A percentile compares a stretch with the other conserved stretches of the same genome.
phyloP scores from a whole-genome alignment of 2,888 invertebrate genomes.

The Leptogaster cylindrica region DNA sequence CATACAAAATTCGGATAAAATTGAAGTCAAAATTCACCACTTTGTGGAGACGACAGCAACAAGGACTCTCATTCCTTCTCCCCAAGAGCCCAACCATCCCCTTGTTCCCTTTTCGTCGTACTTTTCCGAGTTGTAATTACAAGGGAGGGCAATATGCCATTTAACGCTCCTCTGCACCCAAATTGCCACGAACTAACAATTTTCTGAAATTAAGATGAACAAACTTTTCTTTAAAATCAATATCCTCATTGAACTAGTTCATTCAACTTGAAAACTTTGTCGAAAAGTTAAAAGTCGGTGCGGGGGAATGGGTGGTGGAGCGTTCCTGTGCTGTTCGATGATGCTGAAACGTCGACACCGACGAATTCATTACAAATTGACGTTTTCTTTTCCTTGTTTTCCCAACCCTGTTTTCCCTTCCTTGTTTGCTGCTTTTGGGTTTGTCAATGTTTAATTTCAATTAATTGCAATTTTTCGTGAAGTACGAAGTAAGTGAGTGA shows the following conservation, averaged over 20 bases:
- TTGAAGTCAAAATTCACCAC: too few species aligned
- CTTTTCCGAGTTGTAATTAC: conserved; percentile 15
- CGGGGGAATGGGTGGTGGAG: neutral
- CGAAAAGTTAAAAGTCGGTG: conserved; percentile 18
- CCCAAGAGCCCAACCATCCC: neutral
- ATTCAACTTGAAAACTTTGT: conserved; percentile 32
- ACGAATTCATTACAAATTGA: conserved; percentile 33
- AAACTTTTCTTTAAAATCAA: conserved; percentile 34
- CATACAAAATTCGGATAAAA: too few species aligned
- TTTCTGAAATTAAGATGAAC: conserved; percentile 27
- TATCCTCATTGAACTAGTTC: conserved; percentile 37
- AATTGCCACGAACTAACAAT: conserved; percentile 11
- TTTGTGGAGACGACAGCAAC: conserved; percentile 5
- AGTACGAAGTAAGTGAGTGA: conserved; percentile 7
- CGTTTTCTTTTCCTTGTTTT: neutral
- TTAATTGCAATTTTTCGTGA: conserved; percentile 42
- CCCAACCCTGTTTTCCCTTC: neutral
- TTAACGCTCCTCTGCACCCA: neutral
- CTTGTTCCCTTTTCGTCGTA: neutral
- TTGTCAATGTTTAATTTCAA: conserved; percentile 28
- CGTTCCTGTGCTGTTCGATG: neutral
- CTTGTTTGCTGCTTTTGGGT: neutral
- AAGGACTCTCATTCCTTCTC: neutral
- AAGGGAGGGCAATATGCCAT: conserved; percentile 8
- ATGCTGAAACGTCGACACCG: conserved; percentile 25